These are phyloP conservation scores for Malurus melanocephalus DNA, from an alignment of 2,113 vertebrate species.

Conservation along the genomic window DNA sequence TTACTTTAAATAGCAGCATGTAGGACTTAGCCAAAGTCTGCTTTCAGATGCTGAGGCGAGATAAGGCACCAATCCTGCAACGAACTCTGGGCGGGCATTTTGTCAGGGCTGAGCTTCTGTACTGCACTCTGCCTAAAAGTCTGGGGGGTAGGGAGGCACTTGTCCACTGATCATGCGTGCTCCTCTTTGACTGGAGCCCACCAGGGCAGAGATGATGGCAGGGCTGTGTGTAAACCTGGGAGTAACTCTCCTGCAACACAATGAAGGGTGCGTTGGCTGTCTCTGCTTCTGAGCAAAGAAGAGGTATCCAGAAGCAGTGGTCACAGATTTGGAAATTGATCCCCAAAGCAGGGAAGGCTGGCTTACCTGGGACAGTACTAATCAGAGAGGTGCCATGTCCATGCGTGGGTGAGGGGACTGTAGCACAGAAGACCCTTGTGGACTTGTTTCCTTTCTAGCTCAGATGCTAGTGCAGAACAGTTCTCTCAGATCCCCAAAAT, in stretches of 20 bases:
- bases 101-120: conserved; percentile 1
- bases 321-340: neutral
- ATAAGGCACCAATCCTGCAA: conserved; percentile 33
- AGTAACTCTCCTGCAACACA: neutral
- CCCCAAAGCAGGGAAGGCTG: neutral
- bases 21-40: conserved; percentile 64
- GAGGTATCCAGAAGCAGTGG: neutral
- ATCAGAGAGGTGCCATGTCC: neutral
- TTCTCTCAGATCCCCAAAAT: neutral
- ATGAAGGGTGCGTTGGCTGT: neutral
- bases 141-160: neutral
- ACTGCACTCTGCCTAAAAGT: accelerated
- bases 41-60: conserved; percentile 52
- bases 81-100: neutral
- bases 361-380: neutral
- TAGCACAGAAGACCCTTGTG: neutral
- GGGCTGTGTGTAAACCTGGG: neutral
- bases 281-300: neutral
- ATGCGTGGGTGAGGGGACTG: neutral
- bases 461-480: neutral
- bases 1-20: conserved; percentile 66
- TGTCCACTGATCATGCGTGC: neutral
- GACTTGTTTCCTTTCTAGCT: neutral
- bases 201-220: neutral
- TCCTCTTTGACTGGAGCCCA: neutral